Evolutionary conservation across 2,797 vertebrate species (phyloP).

Genomic region (Pseudomugil tenellus): DNA sequence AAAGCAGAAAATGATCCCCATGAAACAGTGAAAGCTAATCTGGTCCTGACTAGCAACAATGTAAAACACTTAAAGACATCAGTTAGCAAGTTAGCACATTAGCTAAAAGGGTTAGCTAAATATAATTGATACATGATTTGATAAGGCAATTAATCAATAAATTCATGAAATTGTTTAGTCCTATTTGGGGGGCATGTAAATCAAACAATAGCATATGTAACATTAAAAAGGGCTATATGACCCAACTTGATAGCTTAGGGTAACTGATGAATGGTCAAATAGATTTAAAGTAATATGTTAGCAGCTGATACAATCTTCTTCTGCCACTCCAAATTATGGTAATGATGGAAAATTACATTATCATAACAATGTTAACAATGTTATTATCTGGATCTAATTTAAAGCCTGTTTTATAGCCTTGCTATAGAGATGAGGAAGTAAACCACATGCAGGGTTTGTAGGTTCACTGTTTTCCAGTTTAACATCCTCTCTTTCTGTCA

Average conservation of each 20-base stretch:
- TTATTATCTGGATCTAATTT: not conserved
- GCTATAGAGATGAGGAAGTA: not conserved
- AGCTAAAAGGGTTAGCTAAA: not conserved
- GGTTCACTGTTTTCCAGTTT: not conserved
- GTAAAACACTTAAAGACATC: not conserved
- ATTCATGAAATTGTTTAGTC: not conserved
- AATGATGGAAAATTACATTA: not conserved
- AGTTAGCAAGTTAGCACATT: not conserved
- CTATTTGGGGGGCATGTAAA: not conserved
- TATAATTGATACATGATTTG: not conserved
- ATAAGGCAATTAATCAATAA: not conserved
- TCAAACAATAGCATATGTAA: not conserved
- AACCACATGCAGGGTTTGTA: not conserved
- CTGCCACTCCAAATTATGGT: not conserved
- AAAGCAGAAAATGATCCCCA: not conserved
- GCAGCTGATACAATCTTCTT: not conserved
- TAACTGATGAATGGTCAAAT: not conserved
- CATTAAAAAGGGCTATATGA: not conserved
- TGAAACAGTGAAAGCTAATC: not conserved
- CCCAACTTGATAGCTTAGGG: not conserved
- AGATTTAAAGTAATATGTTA: not conserved
- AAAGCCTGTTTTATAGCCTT: not conserved
- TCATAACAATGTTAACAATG: not conserved
- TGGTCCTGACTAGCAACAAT: not conserved
- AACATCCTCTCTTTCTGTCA: not conserved